Percentiles rank a stretch among this genome's conserved stretches.
phyloP scores from a whole-genome alignment of 2,797 vertebrate species.

The Anguilla megastoma region DNA sequence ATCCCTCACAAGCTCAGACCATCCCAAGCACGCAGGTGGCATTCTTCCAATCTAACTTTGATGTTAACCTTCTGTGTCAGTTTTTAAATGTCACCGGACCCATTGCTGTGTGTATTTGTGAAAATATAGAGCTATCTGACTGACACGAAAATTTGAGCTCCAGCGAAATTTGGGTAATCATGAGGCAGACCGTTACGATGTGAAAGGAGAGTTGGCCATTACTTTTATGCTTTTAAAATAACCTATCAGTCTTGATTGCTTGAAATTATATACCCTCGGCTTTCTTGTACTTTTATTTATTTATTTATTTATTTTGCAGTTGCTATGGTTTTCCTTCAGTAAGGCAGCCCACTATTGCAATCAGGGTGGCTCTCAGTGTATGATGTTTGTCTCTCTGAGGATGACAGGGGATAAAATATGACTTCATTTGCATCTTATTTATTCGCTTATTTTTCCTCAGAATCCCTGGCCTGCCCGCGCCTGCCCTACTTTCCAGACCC shows the following conservation, averaged over 20 bases:
- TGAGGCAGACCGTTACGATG: background rate
- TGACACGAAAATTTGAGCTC: background rate
- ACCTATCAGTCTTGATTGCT: slow-evolving; percentile 32
- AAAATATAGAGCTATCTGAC: slow-evolving; percentile 10
- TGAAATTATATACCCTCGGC: slow-evolving; percentile 34
- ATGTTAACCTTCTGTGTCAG: background rate
- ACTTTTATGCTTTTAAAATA: slow-evolving; percentile 30
- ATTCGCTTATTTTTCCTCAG: background rate
- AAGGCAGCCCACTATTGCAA: background rate
- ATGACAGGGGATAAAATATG: slow-evolving; percentile 25
- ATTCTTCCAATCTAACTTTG: background rate
- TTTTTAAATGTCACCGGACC: background rate
- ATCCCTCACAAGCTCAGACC: background rate
- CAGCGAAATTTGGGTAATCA: background rate
- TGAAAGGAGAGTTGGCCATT: slow-evolving; percentile 9
- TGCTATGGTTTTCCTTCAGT: slow-evolving; percentile 33
- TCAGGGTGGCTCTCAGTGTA: slow-evolving; percentile 21
- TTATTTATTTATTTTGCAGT: slow-evolving; percentile 12
- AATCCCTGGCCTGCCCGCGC: background rate
- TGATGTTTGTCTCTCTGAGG: slow-evolving; percentile 24
- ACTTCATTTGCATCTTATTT: slow-evolving; percentile 26
- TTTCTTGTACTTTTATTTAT: slow-evolving; percentile 7
- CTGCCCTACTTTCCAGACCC: background rate
- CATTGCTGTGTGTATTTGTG: slow-evolving; percentile 8
- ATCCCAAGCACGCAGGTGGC: background rate